Conservation (phyloP, 2,888 invertebrate species). For the Operophtera brumata region DNA sequence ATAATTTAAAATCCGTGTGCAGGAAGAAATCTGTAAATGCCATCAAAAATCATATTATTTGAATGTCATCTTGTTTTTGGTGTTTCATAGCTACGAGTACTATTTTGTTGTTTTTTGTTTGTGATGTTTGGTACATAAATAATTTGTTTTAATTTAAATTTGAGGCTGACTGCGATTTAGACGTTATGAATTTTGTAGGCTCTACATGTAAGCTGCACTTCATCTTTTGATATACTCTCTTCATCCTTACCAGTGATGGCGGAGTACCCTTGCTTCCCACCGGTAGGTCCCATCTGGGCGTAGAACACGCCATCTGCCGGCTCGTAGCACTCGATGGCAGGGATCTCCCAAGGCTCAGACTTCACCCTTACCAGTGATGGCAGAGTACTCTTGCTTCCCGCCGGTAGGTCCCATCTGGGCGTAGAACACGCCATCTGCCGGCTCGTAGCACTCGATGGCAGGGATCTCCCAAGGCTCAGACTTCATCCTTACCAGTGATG, state of each 20-base stretch:
- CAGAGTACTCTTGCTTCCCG: constrained; percentile 92
- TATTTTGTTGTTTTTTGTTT: too few species aligned
- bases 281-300: constrained; percentile 96
- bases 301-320: constrained; percentile 95
- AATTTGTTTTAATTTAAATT: too few species aligned
- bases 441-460: constrained; percentile 92
- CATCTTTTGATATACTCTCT: too few species aligned
- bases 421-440: constrained; percentile 94
- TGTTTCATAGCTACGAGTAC: too few species aligned
- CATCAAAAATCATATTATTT: too few species aligned
- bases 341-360: constrained; percentile 91
- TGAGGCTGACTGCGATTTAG: too few species aligned
- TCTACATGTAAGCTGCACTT: too few species aligned
- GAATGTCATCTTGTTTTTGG: too few species aligned
- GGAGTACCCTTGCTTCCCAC: constrained; percentile 93
- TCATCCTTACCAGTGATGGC: constrained; percentile 87
- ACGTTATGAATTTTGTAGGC: too few species aligned
- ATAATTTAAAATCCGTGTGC: too few species aligned
- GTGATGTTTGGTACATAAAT: too few species aligned
- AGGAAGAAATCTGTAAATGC: too few species aligned
- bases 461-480: constrained; percentile 91
- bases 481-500: constrained; percentile 85
- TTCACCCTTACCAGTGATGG: constrained; percentile 87
- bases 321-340: constrained; percentile 92
- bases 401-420: constrained; percentile 97